Evolutionary conservation across 2,797 vertebrate species (phyloP), one percentile per base, ranked within the genome.

Genomic region (Morus bassanus): DNA sequence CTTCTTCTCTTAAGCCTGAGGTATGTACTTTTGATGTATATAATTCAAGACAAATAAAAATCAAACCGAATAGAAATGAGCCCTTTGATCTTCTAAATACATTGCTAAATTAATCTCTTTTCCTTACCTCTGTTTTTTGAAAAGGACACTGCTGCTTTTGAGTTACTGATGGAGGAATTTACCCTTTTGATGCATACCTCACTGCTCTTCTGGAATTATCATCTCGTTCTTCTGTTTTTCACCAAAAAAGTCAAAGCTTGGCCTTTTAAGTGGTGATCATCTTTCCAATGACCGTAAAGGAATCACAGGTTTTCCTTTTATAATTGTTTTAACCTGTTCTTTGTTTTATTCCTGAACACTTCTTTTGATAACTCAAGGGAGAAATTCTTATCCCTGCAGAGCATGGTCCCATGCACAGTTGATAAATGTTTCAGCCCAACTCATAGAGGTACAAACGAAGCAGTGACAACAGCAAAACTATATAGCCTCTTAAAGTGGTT

Each of bases 1-100:
- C 23, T 61, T 76, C 67, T 68, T 61, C 57, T 84, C 75, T 78
- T 84, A 84, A 92, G 54, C 48, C 53, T 56, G 18, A 84, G 57
- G 8, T 94, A 69, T 51, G 28, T 73, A 63, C 65, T 91, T 96
- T 85, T 95, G 69, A 89, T 86, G n/a, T 59, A 63, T 57, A 76
- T 69, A 91, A 95, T 89, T 95, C 88, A 81, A 79, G 85, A 93
- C 73, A 91, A 93, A 91, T 88, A 90, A 86, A 93, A 95, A 94
- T 91, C 50, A 86, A 93, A 73, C 70, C 6, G 15, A 93, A 90
- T 41, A 88, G 43, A 91, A 96, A 92, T 65, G 22, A 93, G 23
- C 3, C 37, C 35, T 93, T 93, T 94, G 79, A 88, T 92, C 81
- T 63, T 89, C 48, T 92, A 82, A 92, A 92, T 75, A 83, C 28